Evolutionary conservation across 2,888 invertebrate genomes (phyloP).

Genomic region (Chaitophorus viminalis): DNA sequence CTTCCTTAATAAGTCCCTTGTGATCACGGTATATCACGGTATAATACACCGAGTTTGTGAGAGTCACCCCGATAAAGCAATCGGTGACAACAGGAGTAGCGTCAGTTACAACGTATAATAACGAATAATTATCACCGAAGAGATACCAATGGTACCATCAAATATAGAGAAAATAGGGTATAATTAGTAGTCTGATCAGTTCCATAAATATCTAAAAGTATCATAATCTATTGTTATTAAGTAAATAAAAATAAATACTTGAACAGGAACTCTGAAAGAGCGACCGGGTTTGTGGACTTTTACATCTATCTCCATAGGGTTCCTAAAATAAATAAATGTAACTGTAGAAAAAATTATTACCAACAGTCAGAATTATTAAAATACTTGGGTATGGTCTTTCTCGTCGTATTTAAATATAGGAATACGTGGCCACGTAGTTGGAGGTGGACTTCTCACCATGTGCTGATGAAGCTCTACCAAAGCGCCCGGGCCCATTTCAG

Average conservation of each 20-base stretch:
- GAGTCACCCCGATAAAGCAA: too few relatives aligned
- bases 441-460: slow-evolving; percentile 84
- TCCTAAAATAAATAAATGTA: slow-evolving; percentile 47
- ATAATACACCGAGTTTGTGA: too few relatives aligned
- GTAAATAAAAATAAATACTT: slow-evolving; percentile 45
- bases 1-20: not conserved
- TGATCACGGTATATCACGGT: too few relatives aligned
- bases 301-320: slow-evolving; percentile 45
- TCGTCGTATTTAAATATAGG: slow-evolving; percentile 73
- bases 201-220: too few relatives aligned
- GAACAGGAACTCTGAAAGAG: slow-evolving; percentile 50
- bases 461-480: slow-evolving; percentile 84
- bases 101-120: too few relatives aligned
- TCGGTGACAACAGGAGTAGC: too few relatives aligned
- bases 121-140: not conserved
- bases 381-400: slow-evolving; percentile 49
- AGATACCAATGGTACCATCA: not conserved
- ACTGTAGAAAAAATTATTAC: not conserved
- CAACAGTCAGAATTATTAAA: not conserved
- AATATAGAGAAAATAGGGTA: not conserved
- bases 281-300: slow-evolving; percentile 48
- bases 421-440: slow-evolving; percentile 78
- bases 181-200: not conserved
- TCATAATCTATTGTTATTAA: not conserved
- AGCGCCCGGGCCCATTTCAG: slow-evolving; percentile 75